A percentile compares a stretch with the other conserved stretches of the same genome.
These are phyloP conservation scores for Larimichthys polyactis DNA, from an alignment of 2,113 vertebrate genomes.

Conservation along the genomic window DNA sequence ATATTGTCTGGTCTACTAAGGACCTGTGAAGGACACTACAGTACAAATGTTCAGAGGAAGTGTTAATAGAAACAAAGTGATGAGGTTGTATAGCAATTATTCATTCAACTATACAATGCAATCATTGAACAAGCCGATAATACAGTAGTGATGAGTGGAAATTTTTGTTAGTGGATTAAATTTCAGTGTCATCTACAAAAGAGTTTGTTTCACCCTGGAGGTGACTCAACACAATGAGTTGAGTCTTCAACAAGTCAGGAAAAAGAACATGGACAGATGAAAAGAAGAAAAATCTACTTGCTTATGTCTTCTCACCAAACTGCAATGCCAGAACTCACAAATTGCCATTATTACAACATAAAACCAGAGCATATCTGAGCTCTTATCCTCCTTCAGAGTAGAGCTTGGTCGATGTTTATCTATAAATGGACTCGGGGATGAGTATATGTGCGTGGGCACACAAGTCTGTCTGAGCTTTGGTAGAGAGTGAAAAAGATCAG, in stretches of 20 bases:
- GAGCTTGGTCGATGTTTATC: slow-evolving; percentile 30
- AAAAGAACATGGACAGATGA: not conserved
- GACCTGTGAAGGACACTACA: not conserved
- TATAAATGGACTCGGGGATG: slow-evolving; percentile 52
- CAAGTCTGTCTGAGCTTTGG: slow-evolving; percentile 33
- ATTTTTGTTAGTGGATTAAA: slow-evolving; percentile 20
- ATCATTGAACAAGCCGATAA: not conserved
- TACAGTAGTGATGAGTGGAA: slow-evolving; percentile 3
- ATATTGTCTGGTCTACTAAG: not conserved
- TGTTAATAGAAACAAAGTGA: not conserved
- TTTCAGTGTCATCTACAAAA: slow-evolving; percentile 12
- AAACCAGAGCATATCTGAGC: slow-evolving; percentile 26
- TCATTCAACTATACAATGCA: not conserved
- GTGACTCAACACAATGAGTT: not conserved
- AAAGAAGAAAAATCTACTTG: not conserved
- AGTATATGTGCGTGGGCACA: slow-evolving; percentile 19
- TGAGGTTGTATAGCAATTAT: not conserved
- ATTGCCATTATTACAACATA: slow-evolving; percentile 11
- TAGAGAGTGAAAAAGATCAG: slow-evolving; percentile 38
- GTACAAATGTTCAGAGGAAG: not conserved
- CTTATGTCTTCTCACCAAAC: slow-evolving; percentile 2
- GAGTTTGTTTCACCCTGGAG: not conserved
- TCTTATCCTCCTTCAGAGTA: not conserved
- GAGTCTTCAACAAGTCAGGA: not conserved
- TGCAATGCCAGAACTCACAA: not conserved